Base-by-base conservation (phyloP, 2,888 invertebrate species). In the Microdon myrmicae region DNA sequence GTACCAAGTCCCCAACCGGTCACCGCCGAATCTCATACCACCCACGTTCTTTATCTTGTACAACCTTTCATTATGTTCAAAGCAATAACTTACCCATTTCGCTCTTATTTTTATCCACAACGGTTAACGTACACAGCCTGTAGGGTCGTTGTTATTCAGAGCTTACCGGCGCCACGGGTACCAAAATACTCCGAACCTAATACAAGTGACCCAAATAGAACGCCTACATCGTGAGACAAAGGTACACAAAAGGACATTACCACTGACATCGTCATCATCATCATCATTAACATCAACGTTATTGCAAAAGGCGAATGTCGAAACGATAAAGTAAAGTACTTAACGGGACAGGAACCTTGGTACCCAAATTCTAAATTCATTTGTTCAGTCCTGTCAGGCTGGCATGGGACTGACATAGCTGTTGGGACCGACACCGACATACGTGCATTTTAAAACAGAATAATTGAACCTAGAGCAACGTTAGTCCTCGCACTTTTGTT, bases 161-260 rank as follows among this genome's bases (percentile, higher is more conserved):
- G 22, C 16, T 32, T 20, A 12, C 4, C 20, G 28, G 22, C 35
- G 43, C 14, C 28, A 51, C n/a, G 17, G 14, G 5, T 4, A 8
- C 4, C 17, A 8, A n/a, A n/a, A n/a, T n/a, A 9, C 26, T 34
- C n/a, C 29, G 20, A 19, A 12, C 12, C n/a, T 34, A 28, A 12
- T 29, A 43, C 31, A 44, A 41, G 16, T 47, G 47, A 47, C 55
- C 55, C 39, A 55, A 47, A 39, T 45, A 14, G 39, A 41, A 41
- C 23, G 47, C 47, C 26, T 39, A 26, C 25, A 38, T 28, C 32
- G 19, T 16, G n/a, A n/a, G 10, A 32, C 37, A 53, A 54, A 54
- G 54, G 38, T 47, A 47, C 47, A 47, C 45, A 47, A 55, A 47
- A 22, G 28, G 34, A 47, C 39, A 55, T 55, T 41, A 55, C 47